Base-by-base conservation (phyloP, 2,113 vertebrate species). In the Cettia cetti region DNA sequence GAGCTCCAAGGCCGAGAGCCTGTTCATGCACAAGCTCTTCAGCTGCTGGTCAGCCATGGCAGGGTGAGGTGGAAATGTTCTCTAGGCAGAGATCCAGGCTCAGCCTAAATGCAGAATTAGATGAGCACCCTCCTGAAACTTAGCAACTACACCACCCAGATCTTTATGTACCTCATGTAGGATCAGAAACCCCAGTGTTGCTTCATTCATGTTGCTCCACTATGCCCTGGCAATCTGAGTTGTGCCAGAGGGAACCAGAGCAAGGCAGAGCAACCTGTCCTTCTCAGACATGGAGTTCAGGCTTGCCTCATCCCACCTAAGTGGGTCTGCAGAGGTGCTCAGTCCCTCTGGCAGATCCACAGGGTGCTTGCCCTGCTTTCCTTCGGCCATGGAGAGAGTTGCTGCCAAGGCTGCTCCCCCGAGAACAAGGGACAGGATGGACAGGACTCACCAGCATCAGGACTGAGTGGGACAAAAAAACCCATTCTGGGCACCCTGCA, bases 201-300 rank as follows among this genome's bases (percentile, higher is more conserved):
- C 75, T 82, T 49, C 81, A 42, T 2, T 2, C n/a, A n/a, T n/a
- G 53, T 57, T 35, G 39, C 42, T 74, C 50, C 47, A 16, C 59
- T 24, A 0, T n/a, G 56, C 33, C 59, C 69, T 37, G 63, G 54
- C 61, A 72, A 45, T 33, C 8, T 7, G 72, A 88, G 93, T 70
- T 61, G 74, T 79, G 81, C 74, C 87, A 57, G 18, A 69, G 63
- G 26, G 57, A 82, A 65, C 7, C 10, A 16, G 35, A 76, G 26
- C 15, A 49, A 57, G 31, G 63, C 57, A 91, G 74, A 90, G 35
- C 54, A 47, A 72, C 30, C 54, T 6, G 2, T 0, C 1, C 49
- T 75, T 12, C 74, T 59, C 31, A 2, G 10, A 26, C 16, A 33
- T 0, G 0, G 42, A 86, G 37, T 5, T 71, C 40, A 69, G 39